Conservation (phyloP, 2,113 vertebrate genomes). For the Aphyosemion australe region DNA sequence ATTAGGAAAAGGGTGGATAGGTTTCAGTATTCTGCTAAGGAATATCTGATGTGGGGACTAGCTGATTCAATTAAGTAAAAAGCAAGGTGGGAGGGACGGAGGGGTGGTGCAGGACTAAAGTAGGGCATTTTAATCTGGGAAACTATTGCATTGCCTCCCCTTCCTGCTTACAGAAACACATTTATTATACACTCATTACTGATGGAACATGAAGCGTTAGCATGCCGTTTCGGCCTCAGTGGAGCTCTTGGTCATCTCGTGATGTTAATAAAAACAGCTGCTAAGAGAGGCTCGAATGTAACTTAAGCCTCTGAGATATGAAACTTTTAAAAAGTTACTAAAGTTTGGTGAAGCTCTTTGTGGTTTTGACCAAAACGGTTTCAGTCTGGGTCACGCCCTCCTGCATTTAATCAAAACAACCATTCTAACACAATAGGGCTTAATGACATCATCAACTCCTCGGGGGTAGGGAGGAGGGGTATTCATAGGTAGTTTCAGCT, state of each 20-base stretch:
- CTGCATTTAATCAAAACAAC: too few species aligned
- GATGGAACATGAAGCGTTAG: slow-evolving; percentile 23
- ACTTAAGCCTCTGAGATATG: too few species aligned
- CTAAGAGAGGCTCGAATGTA: too few species aligned
- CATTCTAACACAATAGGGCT: too few species aligned
- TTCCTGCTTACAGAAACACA: slow-evolving; percentile 19
- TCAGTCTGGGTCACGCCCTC: too few species aligned
- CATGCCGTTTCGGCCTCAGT: slow-evolving; percentile 16
- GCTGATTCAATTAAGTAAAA: slow-evolving; percentile 81
- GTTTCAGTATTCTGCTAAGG: slow-evolving; percentile 79
- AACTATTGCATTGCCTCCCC: slow-evolving; percentile 10
- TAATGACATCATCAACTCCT: too few species aligned
- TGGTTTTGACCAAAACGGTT: too few species aligned
- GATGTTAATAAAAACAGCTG: slow-evolving; percentile 2
- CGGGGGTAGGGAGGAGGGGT: too few species aligned
- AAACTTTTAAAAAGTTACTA: too few species aligned
- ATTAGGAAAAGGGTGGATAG: slow-evolving; percentile 78
- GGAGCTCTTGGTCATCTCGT: slow-evolving; percentile 15
- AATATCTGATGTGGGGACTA: slow-evolving; percentile 77
- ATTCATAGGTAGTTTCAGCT: too few species aligned
- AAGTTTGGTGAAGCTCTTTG: too few species aligned
- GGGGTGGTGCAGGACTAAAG: slow-evolving; percentile 34
- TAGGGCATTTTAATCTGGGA: slow-evolving; percentile 49
- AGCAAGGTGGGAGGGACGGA: slow-evolving; percentile 64
- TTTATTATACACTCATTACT: slow-evolving; percentile 40